phyloP scores from a whole-genome alignment of 2,113 vertebrate species.

The Grus americana region DNA sequence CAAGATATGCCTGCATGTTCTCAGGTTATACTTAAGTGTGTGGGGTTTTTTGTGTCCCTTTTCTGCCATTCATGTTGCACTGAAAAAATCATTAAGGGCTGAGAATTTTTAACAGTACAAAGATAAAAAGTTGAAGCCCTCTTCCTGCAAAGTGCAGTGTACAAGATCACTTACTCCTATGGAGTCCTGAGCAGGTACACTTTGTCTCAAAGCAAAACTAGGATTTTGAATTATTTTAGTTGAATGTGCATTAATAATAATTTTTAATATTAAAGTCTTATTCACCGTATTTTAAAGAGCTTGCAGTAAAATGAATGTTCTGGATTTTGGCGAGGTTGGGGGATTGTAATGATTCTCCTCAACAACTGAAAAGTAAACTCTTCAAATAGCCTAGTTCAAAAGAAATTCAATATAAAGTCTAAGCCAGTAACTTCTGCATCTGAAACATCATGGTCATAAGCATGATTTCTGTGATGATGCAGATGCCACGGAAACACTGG shows the following conservation, averaged over 20 bases:
- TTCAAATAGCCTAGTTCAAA: background rate
- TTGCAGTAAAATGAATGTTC: background rate
- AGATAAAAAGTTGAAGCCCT: background rate
- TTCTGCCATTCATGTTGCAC: background rate
- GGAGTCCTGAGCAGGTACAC: background rate
- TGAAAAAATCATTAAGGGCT: background rate
- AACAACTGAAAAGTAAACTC: background rate
- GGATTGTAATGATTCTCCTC: background rate
- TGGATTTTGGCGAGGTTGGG: background rate
- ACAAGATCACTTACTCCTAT: background rate
- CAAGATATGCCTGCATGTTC: background rate
- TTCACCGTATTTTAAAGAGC: background rate
- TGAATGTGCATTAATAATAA: background rate
- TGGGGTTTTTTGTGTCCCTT: background rate
- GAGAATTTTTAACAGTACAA: background rate
- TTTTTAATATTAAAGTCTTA: background rate
- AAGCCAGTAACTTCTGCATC: background rate
- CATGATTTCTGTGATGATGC: background rate
- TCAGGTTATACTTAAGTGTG: background rate
- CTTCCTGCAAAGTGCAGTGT: background rate
- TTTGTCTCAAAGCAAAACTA: background rate
- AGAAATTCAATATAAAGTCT: background rate
- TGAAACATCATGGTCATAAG: background rate
- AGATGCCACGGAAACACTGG: background rate
- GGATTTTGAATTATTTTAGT: background rate